Percentiles rank a stretch among this genome's conserved stretches.
These are phyloP conservation scores for Pygmarrhopalites habei DNA, from an alignment of 1,140 invertebrate species.

Conservation along the genomic window DNA sequence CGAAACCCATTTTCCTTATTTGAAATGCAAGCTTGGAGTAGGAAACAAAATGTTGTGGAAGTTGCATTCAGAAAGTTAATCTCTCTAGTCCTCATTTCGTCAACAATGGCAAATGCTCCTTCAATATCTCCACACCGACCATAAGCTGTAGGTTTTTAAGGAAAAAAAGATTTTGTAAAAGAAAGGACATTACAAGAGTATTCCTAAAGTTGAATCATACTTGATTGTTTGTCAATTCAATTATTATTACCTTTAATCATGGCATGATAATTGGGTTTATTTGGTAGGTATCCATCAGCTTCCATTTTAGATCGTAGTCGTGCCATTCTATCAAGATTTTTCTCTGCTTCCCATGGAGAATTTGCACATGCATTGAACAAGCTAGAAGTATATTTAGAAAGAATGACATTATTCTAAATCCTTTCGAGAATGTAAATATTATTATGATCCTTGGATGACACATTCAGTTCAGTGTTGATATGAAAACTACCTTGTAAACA, in stretches of 20 bases:
- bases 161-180: too few relatives aligned
- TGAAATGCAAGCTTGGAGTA: conserved; percentile 72
- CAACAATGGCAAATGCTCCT: conserved; percentile 68
- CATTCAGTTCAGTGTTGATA: too few relatives aligned
- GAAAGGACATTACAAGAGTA: too few relatives aligned
- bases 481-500: too few relatives aligned
- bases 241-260: conserved; percentile 64
- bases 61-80: too few relatives aligned
- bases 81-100: conserved; percentile 67
- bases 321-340: conserved; percentile 58
- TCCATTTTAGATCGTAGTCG: conserved; percentile 58
- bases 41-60: conserved; percentile 63
- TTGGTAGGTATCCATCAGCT: conserved; percentile 61
- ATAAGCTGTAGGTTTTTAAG: conserved; percentile 54
- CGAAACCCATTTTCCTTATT: conserved; percentile 70
- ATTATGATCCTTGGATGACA: too few relatives aligned
- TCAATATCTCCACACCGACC: conserved; percentile 66
- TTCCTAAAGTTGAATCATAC: not conserved
- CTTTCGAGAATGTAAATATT: too few relatives aligned
- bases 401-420: too few relatives aligned
- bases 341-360: conserved; percentile 54
- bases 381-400: too few relatives aligned
- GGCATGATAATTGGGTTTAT: conserved; percentile 71
- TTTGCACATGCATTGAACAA: conserved; percentile 83
- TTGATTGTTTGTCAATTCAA: too few relatives aligned